Percentiles rank a stretch among this genome's conserved stretches.
Conservation (phyloP, 2,888 invertebrate species). For the Chymomyza amoena region DNA sequence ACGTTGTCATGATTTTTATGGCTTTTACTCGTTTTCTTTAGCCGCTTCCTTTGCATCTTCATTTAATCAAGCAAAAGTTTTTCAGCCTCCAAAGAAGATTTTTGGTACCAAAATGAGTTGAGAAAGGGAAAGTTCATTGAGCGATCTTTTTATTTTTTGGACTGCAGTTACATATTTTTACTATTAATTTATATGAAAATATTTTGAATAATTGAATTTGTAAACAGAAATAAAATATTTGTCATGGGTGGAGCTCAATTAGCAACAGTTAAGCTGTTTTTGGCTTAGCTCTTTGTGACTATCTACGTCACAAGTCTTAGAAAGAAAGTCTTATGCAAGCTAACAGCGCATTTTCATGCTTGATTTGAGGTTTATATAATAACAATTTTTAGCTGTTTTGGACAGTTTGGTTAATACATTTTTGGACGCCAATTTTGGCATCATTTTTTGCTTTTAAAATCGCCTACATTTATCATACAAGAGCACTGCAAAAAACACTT, state of each 20-base stretch:
- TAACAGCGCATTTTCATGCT: neutral
- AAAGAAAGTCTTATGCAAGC: constrained; percentile 39
- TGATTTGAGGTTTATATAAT: neutral
- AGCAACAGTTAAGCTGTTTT: neutral
- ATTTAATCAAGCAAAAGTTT: constrained; percentile 40
- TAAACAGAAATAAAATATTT: constrained; percentile 27
- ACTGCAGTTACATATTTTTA: constrained; percentile 45
- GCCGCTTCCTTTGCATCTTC: constrained; percentile 66
- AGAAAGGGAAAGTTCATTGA: constrained; percentile 71
- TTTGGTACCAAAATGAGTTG: neutral
- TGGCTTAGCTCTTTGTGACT: neutral
- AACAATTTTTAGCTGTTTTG: too few relatives aligned
- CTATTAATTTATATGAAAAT: constrained; percentile 58
- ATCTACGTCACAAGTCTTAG: neutral
- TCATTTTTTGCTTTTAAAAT: too few relatives aligned
- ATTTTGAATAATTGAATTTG: constrained; percentile 60
- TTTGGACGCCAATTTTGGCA: too few relatives aligned
- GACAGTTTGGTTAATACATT: too few relatives aligned
- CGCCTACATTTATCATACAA: too few relatives aligned
- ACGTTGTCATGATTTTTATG: constrained; percentile 52
- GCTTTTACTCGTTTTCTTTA: constrained; percentile 47
- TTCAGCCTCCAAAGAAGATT: constrained; percentile 17
- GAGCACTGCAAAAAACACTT: too few relatives aligned
- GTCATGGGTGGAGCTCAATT: neutral
- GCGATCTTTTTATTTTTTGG: constrained; percentile 33